A percentile compares a stretch with the other conserved stretches of the same genome.
Conservation (phyloP, 1,140 invertebrate genomes). For the Nomia melanderi region DNA sequence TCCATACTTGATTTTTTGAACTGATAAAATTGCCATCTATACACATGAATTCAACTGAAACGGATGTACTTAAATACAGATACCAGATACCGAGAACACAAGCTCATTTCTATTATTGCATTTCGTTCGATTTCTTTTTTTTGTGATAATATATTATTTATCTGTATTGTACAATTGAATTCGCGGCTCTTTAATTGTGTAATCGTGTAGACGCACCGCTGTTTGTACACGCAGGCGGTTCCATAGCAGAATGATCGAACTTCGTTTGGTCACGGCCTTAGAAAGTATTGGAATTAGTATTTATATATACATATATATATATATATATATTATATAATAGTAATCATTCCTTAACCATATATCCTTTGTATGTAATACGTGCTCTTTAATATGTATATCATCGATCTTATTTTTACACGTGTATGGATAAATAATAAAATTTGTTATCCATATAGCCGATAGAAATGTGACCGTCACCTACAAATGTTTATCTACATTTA, state of each 20-base stretch:
- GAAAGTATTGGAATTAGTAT: constrained; percentile 54
- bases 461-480: background rate
- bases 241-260: constrained; percentile 38
- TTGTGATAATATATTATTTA: constrained; percentile 38
- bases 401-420: constrained; percentile 65
- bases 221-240: constrained; percentile 12
- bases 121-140: constrained; percentile 31
- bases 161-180: constrained; percentile 30
- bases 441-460: constrained; percentile 49
- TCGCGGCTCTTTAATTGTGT: constrained; percentile 30
- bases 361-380: constrained; percentile 60
- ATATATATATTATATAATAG: no score
- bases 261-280: constrained; percentile 60
- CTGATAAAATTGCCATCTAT: constrained; percentile 41
- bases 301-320: no score
- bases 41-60: constrained; percentile 42
- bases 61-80: constrained; percentile 39
- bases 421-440: constrained; percentile 64
- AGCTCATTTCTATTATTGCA: constrained; percentile 13
- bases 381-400: constrained; percentile 60
- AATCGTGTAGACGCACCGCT: constrained; percentile 23
- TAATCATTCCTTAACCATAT: constrained; percentile 49
- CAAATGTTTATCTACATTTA: background rate
- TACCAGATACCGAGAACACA: constrained; percentile 27
- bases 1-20: constrained; percentile 36